Evolutionary conservation across 2,888 invertebrate genomes (phyloP), one percentile per base, ranked within the genome.

Genomic region (Bombyx huttoni): DNA sequence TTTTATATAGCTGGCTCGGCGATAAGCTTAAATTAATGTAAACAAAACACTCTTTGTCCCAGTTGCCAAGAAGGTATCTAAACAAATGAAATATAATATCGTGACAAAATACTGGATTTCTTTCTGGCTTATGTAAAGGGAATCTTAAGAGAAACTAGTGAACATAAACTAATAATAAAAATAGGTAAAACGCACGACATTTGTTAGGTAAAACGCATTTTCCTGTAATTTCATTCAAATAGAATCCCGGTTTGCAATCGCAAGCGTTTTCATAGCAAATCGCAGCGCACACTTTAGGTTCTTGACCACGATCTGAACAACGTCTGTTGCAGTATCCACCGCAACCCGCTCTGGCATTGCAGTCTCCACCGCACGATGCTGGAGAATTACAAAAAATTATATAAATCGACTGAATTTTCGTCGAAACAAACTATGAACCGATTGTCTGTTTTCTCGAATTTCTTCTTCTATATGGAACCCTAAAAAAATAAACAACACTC

Each of bases 351-450:
- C 52, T 13, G 8, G 63, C 61, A 24, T 65, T 62, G 0, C 46
- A 14, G 47, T 65, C 66, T 13, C 61, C 65, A 8, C 62, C 61
- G 49, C 64, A 64, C 7, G 62, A 59, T 13, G 58, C 64, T 64
- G 47, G 10, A 40, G 14, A 50, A 10, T 12, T 3, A 45, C 13
- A 49, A 8, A 35, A 7, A 13, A 8, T 3, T 49, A 10, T 7
- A 9, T 3, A 8, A 13, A 6, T 13, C 10, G 13, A 8, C 1
- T 3, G 2, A 40, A 40, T 40, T 12, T 40, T 0, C 7, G 24
- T 24, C 24, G 24, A 24, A 24, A 24, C 5, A 1, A 24, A 24
- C 5, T 24, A 24, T 24, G 24, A 24, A 5, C 24, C 3, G 24
- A 3, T 5, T 24, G 24, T 24, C 24, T 24, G 24, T 24, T 24